Base-by-base conservation (phyloP, 2,888 invertebrate genomes). In the Parelbella ahira region DNA sequence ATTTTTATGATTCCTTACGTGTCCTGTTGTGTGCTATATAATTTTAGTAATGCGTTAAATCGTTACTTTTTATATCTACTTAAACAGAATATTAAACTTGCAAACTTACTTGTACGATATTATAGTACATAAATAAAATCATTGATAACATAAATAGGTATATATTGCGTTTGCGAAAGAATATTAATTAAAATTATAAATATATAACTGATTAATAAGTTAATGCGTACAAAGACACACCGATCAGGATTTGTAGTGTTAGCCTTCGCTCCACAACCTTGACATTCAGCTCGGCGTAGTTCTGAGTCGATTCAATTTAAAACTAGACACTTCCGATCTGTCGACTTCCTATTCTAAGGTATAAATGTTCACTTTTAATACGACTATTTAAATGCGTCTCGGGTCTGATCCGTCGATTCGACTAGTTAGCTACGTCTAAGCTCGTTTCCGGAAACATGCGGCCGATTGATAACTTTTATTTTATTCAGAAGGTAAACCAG, bases 301-400 rank as follows among this genome's bases (percentile, higher is more conserved):
- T 59, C 67, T 70, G 68, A 73, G 71, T 67, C 75, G 76, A 79
- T 83, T 73, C 67, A 77, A 76, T 82, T 84, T 74, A 68, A 69
- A 73, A 68, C 60, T 56, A 58, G 61, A 45, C 62, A 81, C 82
- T 86, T 86, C 84, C 86, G 84, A 81, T 71, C 62, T 60, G 55
- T 60, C 52, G 49, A 74, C 76, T 86, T 86, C 86, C 83, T 81
- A 68, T 65, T 68, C 61, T 39, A 57, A 53, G 49, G 51, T 53
- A 53, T 58, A 57, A 51, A 51, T 48, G n/a, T n/a, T n/a, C n/a
- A 48, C 38, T 44, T 48, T 48, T 39, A 37, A 36, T 37, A 45
- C 39, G 36, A 29, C 30, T 30, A 25, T 30, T 37, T 20, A 32
- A 37, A 44, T 44, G 30, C 27, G 32, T 29, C 34, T 43, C 27